Evolutionary conservation across 2,113 vertebrate genomes (phyloP).

Genomic region (Paraplagusia blochii): DNA sequence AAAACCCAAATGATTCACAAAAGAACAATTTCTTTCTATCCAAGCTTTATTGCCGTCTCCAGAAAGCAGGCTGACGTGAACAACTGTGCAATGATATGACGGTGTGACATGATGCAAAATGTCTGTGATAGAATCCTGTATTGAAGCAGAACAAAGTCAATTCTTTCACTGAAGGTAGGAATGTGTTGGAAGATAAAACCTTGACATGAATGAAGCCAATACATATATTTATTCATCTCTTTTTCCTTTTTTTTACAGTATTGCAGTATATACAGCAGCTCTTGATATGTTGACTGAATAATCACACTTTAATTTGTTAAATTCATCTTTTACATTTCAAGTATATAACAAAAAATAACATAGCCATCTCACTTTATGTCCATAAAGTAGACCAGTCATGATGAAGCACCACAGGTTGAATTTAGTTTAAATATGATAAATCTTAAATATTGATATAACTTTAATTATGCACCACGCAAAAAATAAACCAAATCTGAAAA

Average conservation of each 20-base stretch:
- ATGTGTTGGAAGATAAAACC: background rate
- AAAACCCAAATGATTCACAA: too few relatives aligned
- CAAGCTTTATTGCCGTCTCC: conserved; percentile 58
- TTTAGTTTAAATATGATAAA: too few relatives aligned
- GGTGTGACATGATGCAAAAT: conserved; percentile 26
- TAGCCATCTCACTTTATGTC: too few relatives aligned
- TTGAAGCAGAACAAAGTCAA: conserved; percentile 24
- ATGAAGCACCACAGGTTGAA: too few relatives aligned
- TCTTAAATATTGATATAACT: too few relatives aligned
- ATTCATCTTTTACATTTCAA: conserved; percentile 8
- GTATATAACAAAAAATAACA: too few relatives aligned
- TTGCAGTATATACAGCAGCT: conserved; percentile 39
- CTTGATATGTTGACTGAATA: conserved; percentile 25
- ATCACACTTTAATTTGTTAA: conserved; percentile 23
- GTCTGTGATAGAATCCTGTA: conserved; percentile 19
- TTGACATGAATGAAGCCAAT: too few relatives aligned
- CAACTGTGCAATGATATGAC: conserved; percentile 39
- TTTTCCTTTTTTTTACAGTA: conserved; percentile 39
- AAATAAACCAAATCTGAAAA: too few relatives aligned
- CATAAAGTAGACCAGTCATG: too few relatives aligned
- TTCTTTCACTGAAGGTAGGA: background rate
- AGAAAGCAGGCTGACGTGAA: conserved; percentile 36
- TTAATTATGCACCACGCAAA: too few relatives aligned
- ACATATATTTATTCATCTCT: conserved; percentile 26
- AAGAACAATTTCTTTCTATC: conserved; percentile 11